Conservation (phyloP, 2,888 invertebrate genomes). For the Sarcophaga carnaria region DNA sequence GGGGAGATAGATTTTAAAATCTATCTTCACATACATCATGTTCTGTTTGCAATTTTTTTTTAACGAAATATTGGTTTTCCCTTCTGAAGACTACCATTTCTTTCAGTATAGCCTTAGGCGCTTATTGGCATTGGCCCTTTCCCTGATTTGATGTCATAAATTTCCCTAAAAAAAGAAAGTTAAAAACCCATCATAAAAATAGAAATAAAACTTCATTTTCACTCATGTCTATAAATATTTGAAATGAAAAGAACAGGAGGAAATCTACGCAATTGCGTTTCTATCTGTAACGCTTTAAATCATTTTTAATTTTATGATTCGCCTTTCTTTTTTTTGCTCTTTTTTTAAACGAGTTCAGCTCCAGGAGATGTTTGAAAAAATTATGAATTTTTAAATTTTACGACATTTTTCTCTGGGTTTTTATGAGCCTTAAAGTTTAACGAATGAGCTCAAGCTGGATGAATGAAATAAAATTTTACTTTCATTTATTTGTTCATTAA, state of each 20-base stretch:
- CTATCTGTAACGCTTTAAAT: constrained; percentile 4
- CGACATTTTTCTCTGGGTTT: constrained; percentile 60
- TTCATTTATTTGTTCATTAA: constrained; percentile 26
- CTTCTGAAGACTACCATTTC: not conserved
- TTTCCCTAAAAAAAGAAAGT: not conserved
- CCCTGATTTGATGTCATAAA: not conserved
- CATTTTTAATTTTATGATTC: constrained; percentile 55
- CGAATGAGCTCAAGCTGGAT: not conserved
- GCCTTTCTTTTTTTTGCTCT: not conserved
- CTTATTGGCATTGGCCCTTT: not conserved
- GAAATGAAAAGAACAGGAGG: not conserved
- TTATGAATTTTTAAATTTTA: constrained; percentile 72
- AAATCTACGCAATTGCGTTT: not conserved
- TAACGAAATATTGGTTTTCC: not conserved
- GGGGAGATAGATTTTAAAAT: too few relatives aligned
- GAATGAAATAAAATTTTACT: constrained; percentile 26
- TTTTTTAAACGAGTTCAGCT: constrained; percentile 27
- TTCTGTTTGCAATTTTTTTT: not conserved
- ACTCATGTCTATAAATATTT: not conserved
- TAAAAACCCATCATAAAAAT: not conserved
- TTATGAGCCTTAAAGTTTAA: constrained; percentile 58
- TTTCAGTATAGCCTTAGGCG: not conserved
- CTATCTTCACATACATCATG: too few relatives aligned
- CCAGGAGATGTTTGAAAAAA: constrained; percentile 28
- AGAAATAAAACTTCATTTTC: not conserved